Conservation (phyloP, 2,113 vertebrate species). For the Dendropsophus ebraccatus region DNA sequence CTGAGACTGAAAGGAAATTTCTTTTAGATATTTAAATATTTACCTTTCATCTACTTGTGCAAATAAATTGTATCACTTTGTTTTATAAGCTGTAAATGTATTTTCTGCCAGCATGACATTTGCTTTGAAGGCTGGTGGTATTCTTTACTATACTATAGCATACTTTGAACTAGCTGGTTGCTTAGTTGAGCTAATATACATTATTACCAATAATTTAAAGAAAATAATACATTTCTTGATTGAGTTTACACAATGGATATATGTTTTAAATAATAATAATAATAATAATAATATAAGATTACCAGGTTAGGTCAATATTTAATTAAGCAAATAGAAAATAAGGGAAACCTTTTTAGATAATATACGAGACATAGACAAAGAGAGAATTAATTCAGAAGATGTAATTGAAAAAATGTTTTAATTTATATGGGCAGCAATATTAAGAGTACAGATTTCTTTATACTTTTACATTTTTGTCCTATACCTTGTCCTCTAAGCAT, state of each 20-base stretch:
- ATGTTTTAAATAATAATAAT: slow-evolving; percentile 30
- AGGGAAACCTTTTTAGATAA: slow-evolving; percentile 16
- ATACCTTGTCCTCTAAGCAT: not conserved
- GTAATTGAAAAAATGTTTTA: not conserved
- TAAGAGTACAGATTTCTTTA: not conserved
- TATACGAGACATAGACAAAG: not conserved
- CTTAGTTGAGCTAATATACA: slow-evolving; percentile 21
- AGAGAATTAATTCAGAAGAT: not conserved
- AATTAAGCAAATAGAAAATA: slow-evolving; percentile 52
- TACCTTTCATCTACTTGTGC: slow-evolving; percentile 22
- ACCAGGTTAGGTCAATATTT: slow-evolving; percentile 55
- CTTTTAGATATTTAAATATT: slow-evolving; percentile 22
- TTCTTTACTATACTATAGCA: slow-evolving; percentile 25
- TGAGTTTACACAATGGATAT: slow-evolving; percentile 36
- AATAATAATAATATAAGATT: slow-evolving; percentile 31
- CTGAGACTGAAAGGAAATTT: slow-evolving; percentile 10
- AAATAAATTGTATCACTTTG: slow-evolving; percentile 35
- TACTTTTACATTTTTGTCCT: not conserved
- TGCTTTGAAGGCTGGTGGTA: slow-evolving; percentile 60
- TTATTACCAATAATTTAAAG: slow-evolving; percentile 30
- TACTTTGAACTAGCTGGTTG: slow-evolving; percentile 16
- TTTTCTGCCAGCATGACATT: slow-evolving; percentile 1
- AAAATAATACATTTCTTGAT: slow-evolving; percentile 6
- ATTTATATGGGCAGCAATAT: not conserved
- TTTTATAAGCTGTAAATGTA: slow-evolving; percentile 19